Conservation (phyloP, 1,140 invertebrate species). For the Eriocheir sinensis region DNA sequence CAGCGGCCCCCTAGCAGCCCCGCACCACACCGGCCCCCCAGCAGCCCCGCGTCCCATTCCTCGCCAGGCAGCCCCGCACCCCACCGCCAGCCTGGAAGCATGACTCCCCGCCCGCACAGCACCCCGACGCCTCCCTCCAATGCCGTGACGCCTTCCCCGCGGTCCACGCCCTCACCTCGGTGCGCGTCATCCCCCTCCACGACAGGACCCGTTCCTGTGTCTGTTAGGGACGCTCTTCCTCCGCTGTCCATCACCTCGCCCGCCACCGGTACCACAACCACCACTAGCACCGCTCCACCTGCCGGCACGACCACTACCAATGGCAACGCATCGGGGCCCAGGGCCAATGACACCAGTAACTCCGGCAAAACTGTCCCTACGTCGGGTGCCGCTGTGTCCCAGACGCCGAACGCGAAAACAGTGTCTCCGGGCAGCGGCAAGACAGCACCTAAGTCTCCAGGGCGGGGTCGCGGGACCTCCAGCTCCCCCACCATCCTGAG, state of each 20-base stretch:
- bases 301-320: neutral
- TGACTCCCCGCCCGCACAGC: slow-evolving; percentile 37
- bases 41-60: slow-evolving; percentile 53
- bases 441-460: slow-evolving; percentile 66
- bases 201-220: neutral
- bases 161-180: slow-evolving; percentile 35
- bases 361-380: neutral
- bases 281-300: neutral
- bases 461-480: slow-evolving; percentile 34
- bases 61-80: slow-evolving; percentile 36
- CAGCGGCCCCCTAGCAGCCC: slow-evolving; percentile 26
- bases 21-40: slow-evolving; percentile 44
- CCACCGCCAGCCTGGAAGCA: slow-evolving; percentile 37
- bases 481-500: slow-evolving; percentile 79
- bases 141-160: neutral
- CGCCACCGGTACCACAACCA: neutral
- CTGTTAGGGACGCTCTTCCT: neutral
- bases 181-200: neutral
- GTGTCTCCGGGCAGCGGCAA: slow-evolving; percentile 46
- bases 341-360: neutral
- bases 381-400: neutral
- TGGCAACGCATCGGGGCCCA: slow-evolving; percentile 29
- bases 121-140: neutral
- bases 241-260: neutral
- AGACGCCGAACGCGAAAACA: slow-evolving; percentile 2